Evolutionary conservation across 2,888 invertebrate genomes (phyloP).

Genomic region (Andrena hattorfiana): DNA sequence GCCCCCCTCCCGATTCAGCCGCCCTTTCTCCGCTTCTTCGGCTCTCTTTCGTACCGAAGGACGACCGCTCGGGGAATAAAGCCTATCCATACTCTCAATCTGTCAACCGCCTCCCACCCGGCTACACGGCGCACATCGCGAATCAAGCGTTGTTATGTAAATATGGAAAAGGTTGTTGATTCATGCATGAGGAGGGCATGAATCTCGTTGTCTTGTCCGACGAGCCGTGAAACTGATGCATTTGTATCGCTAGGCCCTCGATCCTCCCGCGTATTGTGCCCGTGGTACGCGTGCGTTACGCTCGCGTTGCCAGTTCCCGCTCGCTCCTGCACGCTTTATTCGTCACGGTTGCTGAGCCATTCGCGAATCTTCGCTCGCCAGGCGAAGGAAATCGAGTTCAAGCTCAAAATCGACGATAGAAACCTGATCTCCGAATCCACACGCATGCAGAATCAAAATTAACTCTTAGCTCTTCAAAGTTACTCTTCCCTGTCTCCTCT

Average conservation of each 20-base stretch:
- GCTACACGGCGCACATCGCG: constrained; percentile 63
- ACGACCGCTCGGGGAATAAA: constrained; percentile 72
- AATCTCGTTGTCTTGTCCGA: constrained; percentile 83
- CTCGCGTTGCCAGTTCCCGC: constrained; percentile 27
- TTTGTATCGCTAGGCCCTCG: constrained; percentile 78
- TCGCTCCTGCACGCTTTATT: constrained; percentile 20
- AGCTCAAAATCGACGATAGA: neutral
- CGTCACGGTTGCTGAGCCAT: constrained; percentile 1
- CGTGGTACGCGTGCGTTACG: constrained; percentile 57
- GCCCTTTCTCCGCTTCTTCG: constrained; percentile 48
- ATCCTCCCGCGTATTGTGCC: constrained; percentile 48
- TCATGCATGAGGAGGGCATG: constrained; percentile 82
- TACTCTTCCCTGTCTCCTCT: too few relatives aligned
- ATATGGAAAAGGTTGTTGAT: constrained; percentile 84
- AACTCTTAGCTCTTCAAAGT: too few relatives aligned
- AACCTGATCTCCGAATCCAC: neutral
- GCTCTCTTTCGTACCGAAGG: constrained; percentile 46
- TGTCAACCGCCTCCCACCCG: constrained; percentile 79
- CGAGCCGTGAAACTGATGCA: constrained; percentile 85
- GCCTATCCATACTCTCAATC: constrained; percentile 81
- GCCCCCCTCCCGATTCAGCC: constrained; percentile 24
- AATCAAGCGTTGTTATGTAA: constrained; percentile 82
- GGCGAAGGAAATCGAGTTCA: neutral
- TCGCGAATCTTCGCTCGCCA: neutral
- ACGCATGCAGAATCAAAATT: too few relatives aligned